Evolutionary conservation across 2,113 vertebrate species (phyloP), one percentile per base, ranked within the genome.

Genomic region (Stigmatopora argus): DNA sequence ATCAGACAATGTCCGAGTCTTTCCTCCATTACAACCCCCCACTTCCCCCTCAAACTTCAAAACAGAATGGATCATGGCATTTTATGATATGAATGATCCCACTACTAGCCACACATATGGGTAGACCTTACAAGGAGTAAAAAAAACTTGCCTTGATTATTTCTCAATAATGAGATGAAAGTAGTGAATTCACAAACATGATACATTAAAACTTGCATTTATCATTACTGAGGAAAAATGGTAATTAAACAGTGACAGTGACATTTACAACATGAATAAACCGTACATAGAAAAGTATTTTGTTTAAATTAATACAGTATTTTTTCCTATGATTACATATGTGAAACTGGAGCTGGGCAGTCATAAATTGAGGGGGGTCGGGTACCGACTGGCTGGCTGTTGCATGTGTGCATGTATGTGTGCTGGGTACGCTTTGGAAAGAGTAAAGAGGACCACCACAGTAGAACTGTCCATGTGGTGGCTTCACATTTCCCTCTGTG

Each of bases 371-470:
- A 73, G 60, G 75, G 38, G 72, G 71, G 56, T 46, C 34, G 66
- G 62, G 78, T 65, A 76, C 48, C 70, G 77, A 72, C 64, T 78
- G 77, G 67, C 71, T 46, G 60, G 60, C 63, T 71, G 46, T 47
- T 60, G 45, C 66, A 55, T 64, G 51, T 44, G 57, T 59, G 51
- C n/a, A 76, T 67, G 65, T 78, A 56, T 71, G 62, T 76, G 76
- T 67, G 70, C 46, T 68, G 72, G 73, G 69, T 65, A 70, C 68
- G 71, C 80, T 75, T 65, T 56, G 55, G 69, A 69, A 66, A 78
- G 78, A 84, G 81, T 78, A 81, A 82, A 82, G 73, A 63, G 77
- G 86, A 86, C 87, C 84, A 87, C 85, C 86, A 10, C 78, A 65
- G 82, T 77, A 68, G 77, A 85, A 60, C 65, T 81, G 83, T 84